Evolutionary conservation across 2,113 vertebrate genomes (phyloP), one percentile per base, ranked within the genome.

Genomic region (Nothocercus julius): DNA sequence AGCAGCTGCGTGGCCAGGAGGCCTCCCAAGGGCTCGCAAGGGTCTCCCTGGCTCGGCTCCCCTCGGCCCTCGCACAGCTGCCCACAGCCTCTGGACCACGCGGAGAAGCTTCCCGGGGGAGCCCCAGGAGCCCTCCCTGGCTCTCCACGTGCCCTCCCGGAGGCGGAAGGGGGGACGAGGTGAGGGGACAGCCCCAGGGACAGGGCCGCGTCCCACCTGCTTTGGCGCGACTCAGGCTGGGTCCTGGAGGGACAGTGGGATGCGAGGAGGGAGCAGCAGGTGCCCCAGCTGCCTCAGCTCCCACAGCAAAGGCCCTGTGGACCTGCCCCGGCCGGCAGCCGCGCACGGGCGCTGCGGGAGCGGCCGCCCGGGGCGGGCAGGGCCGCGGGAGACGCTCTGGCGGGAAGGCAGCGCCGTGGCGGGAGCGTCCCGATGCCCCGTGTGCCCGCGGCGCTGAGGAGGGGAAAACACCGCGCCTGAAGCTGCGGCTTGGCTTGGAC

Each of bases 321-420:
- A 97, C 95, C 96, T 16, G 44, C 86, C 95, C 97, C 96, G 96
- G 95, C 96, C 96, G 96, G 97, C 97, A 97, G 76, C 90, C 79
- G 86, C n/a, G n/a, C n/a, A n/a, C n/a, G n/a, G 77, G 85, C 20
- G 13, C 44, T 44, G 44, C 44, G 44, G 44, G 44, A 44, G 44
- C 44, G 16, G 44, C 44, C 14, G 44, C 44, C 44, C 89, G 79
- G 86, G 74, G 85, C 18, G 13, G 69, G n/a, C 69, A 63, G 47
- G 38, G 82, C 20, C 20, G 21, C 21, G 3, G 4, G 18, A 49
- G 47, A 8, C 21, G 47, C 47, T 22, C 47, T 49, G 44, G 47
- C 18, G 87, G 76, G 76, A 91, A 91, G 78, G 92, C 0, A 0
- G 49, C 75, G 38, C 68, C 77, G 87, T 66, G 27, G n/a, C 73